A percentile compares a stretch with the other conserved stretches of the same genome.
These are phyloP conservation scores for Haliaeetus leucogaster DNA, from an alignment of 2,113 vertebrate genomes.

Conservation along the genomic window DNA sequence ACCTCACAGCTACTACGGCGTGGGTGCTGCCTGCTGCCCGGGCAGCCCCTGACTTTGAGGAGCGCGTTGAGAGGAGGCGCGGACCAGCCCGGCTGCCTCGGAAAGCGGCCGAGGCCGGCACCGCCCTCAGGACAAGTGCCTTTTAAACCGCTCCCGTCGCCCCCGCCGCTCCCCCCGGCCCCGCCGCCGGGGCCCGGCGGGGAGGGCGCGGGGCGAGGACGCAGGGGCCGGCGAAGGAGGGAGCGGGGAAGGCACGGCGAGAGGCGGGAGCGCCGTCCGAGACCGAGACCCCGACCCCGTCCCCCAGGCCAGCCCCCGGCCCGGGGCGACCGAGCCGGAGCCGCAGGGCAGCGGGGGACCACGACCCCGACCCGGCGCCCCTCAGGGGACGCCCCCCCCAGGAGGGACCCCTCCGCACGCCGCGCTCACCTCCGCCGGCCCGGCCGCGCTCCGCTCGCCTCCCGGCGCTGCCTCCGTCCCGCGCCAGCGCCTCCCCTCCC, in stretches of 20 bases:
- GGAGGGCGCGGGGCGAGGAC: background rate
- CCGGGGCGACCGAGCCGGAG: background rate
- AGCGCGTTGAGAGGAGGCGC: background rate
- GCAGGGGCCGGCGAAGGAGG: background rate
- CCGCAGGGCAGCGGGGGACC: background rate
- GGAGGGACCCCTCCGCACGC: too few relatives aligned
- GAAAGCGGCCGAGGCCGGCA: too few relatives aligned
- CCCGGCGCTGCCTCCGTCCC: too few relatives aligned
- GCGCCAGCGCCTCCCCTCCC: too few relatives aligned
- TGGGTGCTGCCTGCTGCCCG: background rate
- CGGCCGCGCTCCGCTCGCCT: too few relatives aligned
- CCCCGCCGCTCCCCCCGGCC: background rate
- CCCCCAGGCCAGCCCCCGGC: too few relatives aligned
- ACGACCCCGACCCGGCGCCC: background rate
- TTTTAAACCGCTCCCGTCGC: background rate
- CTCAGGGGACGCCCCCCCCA: too few relatives aligned
- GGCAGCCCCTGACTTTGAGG: accelerated
- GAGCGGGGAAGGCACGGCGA: background rate
- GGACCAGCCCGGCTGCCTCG: background rate
- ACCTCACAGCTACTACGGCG: accelerated
- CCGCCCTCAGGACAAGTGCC: background rate
- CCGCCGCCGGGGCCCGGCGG: too few relatives aligned
- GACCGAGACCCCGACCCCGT: background rate
- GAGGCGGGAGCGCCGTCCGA: background rate
- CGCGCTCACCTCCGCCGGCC: too few relatives aligned